Conservation (phyloP, 2,797 vertebrate species). For the Netta rufina region DNA sequence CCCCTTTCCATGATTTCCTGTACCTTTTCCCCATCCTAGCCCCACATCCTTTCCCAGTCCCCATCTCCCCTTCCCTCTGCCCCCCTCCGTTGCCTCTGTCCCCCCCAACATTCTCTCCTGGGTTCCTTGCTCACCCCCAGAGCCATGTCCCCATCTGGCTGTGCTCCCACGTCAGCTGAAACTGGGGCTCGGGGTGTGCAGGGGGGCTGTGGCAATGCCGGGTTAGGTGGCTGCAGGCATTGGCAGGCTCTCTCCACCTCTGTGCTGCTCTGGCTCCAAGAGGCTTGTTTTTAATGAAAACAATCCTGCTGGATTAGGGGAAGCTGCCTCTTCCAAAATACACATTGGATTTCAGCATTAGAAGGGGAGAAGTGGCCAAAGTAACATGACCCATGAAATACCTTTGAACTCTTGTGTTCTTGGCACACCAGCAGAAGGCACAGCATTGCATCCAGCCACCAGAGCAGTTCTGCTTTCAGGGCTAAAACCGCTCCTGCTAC, state of each 20-base stretch:
- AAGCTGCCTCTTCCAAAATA: slow-evolving; percentile 39
- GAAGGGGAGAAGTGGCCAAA: background rate
- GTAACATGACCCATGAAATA: background rate
- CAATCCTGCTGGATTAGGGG: background rate
- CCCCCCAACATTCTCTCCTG: background rate
- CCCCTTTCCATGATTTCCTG: background rate
- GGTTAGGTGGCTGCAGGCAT: rapidly evolving
- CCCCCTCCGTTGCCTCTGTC: background rate
- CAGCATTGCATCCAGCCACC: rapidly evolving
- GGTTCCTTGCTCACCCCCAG: background rate
- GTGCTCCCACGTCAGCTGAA: background rate
- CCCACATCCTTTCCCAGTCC: rapidly evolving
- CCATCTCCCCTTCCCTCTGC: background rate
- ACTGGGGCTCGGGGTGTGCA: background rate
- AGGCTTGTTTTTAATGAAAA: slow-evolving; percentile 44
- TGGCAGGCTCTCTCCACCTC: background rate
- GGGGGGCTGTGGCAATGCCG: rapidly evolving
- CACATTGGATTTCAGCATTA: slow-evolving; percentile 9
- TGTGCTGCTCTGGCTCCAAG: rapidly evolving
- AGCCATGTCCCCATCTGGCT: background rate
- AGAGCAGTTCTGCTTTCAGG: background rate
- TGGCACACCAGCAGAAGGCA: background rate
- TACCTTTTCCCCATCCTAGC: background rate
- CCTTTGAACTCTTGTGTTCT: slow-evolving; percentile 13
- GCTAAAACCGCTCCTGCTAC: background rate